Evolutionary conservation across 2,888 invertebrate genomes (phyloP).

Genomic region (Diogma glabrata): DNA sequence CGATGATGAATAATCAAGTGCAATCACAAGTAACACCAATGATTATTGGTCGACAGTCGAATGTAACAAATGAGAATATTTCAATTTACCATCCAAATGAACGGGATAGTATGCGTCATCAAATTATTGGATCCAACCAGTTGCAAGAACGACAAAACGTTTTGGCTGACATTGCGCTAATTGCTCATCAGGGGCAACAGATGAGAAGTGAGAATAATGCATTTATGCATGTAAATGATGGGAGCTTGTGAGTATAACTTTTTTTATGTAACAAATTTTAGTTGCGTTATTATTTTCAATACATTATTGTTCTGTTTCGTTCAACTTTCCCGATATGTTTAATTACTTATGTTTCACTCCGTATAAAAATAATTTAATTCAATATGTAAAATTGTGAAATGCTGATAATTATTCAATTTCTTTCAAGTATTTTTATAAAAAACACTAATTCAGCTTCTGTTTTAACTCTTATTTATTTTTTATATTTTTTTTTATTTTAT

Average conservation of each 20-base stretch:
- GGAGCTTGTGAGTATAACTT: slow-evolving; percentile 2
- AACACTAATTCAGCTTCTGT: no score
- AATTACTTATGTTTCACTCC: background rate
- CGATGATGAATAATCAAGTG: slow-evolving; percentile 5
- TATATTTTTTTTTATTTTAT: no score
- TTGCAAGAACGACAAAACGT: no score
- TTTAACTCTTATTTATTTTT: no score
- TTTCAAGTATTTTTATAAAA: no score
- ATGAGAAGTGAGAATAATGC: background rate
- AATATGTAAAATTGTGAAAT: no score
- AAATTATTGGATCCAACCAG: background rate
- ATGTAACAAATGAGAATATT: background rate
- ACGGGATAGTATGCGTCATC: background rate
- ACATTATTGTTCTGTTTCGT: no score
- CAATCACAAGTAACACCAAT: slow-evolving; percentile 20
- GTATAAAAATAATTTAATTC: background rate
- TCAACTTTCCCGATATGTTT: no score
- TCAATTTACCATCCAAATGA: background rate
- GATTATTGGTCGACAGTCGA: slow-evolving; percentile 14
- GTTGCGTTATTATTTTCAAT: no score
- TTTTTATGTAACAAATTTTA: no score
- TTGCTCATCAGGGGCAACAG: background rate
- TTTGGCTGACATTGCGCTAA: no score
- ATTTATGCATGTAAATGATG: slow-evolving; percentile 1
- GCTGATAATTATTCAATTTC: no score